phyloP scores from a whole-genome alignment of 2,888 invertebrate genomes.

The Lamellibrachia columna region DNA sequence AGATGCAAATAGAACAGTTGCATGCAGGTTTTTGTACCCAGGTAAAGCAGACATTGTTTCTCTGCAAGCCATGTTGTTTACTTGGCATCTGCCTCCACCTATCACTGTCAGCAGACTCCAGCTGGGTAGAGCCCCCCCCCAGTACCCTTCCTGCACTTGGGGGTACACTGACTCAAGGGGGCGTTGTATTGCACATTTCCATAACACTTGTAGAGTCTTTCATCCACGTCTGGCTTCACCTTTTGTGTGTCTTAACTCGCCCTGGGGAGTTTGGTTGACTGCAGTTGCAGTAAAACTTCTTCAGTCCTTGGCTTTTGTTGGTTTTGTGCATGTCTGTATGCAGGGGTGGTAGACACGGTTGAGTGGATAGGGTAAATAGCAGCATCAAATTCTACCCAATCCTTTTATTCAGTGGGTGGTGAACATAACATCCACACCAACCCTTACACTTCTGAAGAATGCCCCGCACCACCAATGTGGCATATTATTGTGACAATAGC shows the following conservation, averaged over 20 bases:
- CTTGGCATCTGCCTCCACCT: not conserved
- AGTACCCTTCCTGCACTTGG: not conserved
- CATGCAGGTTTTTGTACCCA: not conserved
- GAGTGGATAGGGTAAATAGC: not conserved
- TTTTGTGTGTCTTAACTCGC: not conserved
- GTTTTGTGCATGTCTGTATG: not conserved
- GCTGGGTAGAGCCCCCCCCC: not conserved
- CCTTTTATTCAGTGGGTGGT: not conserved
- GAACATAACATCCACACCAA: not conserved
- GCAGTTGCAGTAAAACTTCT: not conserved
- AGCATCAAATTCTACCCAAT: not conserved
- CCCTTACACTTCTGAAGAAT: not conserved
- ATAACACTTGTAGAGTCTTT: not conserved
- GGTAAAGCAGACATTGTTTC: not conserved
- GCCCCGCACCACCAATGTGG: too few relatives aligned
- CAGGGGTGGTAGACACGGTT: not conserved
- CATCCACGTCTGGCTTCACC: not conserved
- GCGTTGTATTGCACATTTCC: slow-evolving; percentile 1
- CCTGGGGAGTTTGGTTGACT: not conserved
- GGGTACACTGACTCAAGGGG: not conserved
- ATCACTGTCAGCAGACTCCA: not conserved
- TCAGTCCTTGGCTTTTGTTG: not conserved
- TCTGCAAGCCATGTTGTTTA: not conserved
- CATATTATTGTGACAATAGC: too few relatives aligned
- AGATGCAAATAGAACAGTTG: not conserved